Evolutionary conservation across 1,140 invertebrate species (phyloP).

Genomic region (Batillaria attramentaria): DNA sequence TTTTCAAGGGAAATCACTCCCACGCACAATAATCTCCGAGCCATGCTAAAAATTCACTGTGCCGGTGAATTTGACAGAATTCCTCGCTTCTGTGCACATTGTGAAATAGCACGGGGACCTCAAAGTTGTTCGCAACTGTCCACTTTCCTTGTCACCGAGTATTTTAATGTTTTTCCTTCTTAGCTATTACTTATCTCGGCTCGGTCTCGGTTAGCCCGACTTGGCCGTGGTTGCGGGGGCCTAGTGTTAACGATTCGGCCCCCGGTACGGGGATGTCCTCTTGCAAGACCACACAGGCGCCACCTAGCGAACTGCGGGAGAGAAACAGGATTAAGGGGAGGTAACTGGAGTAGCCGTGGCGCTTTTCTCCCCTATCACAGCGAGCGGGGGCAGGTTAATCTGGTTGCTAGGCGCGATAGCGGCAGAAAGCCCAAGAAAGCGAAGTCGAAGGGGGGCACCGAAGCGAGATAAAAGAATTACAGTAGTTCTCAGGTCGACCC

Average conservation of each 20-base stretch:
- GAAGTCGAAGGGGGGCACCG: too few species aligned
- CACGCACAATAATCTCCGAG: too few species aligned
- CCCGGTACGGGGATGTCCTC: neutral
- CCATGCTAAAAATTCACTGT: too few species aligned
- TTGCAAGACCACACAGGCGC: constrained; percentile 17
- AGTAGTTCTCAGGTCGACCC: too few species aligned
- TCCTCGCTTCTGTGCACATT: too few species aligned
- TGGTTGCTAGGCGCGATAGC: constrained; percentile 1
- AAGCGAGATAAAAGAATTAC: too few species aligned
- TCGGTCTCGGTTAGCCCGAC: neutral
- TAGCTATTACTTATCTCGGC: neutral
- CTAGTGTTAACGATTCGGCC: too few species aligned
- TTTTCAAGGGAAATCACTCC: too few species aligned
- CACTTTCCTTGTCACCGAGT: neutral
- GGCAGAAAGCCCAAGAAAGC: neutral
- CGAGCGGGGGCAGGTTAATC: constrained; percentile 8
- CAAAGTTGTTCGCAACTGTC: neutral
- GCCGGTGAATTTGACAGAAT: too few species aligned
- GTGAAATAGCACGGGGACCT: too few species aligned
- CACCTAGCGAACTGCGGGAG: constrained; percentile 9
- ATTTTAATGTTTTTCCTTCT: neutral
- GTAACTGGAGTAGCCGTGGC: constrained; percentile 13
- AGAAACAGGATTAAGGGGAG: constrained; percentile 5
- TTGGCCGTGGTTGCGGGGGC: too few species aligned
- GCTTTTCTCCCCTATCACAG: neutral